Base-by-base conservation (phyloP, 2,113 vertebrate genomes). In the Butorides virescens region DNA sequence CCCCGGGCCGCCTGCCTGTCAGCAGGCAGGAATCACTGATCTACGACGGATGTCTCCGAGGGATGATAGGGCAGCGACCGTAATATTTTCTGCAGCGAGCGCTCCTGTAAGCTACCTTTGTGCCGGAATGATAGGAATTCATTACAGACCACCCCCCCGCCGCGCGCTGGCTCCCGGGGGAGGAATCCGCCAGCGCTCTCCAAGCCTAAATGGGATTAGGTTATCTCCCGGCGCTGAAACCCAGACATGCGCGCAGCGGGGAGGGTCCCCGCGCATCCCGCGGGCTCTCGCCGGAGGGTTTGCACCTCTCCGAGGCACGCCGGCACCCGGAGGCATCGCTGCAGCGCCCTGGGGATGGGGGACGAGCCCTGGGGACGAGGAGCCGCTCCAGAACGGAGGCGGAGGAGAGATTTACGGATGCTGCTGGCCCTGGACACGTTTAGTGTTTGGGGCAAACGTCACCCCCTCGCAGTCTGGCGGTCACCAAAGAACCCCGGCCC, bases 1-100 rank as follows among this genome's bases (percentile, higher is more conserved):
- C 59, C 53, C 74, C 13, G 77, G 63, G 65, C 93, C 3, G 37
- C 72, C 76, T 29, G 86, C 84, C 92, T 93, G 95, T 95, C 95
- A 95, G 95, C 62, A 42, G 61, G 42, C 80, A 30, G 92, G 91
- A 95, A 88, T 73, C 95, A 88, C 86, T 86, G 84, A 90, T 71
- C 89, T 82, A 74, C 78, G 32, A 74, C 84, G 72, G 95, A 59
- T 42, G 92, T 92, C 96, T 96, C 97, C 18, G 27, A 90, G 95
- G 95, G 96, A 84, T 77, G 94, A 82, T 92, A 96, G 94, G 95
- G 95, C 91, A 96, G 89, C 39, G 93, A 96, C 95, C 95, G 91
- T 90, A 50, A 78, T 86, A 86, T 95, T 90, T 95, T 77, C 93
- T 42, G 92, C 80, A 30, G 90, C 30, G 12, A 93, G 94, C 39